Base-by-base conservation (phyloP, 2,113 vertebrate genomes). In the Panthera uncia region DNA sequence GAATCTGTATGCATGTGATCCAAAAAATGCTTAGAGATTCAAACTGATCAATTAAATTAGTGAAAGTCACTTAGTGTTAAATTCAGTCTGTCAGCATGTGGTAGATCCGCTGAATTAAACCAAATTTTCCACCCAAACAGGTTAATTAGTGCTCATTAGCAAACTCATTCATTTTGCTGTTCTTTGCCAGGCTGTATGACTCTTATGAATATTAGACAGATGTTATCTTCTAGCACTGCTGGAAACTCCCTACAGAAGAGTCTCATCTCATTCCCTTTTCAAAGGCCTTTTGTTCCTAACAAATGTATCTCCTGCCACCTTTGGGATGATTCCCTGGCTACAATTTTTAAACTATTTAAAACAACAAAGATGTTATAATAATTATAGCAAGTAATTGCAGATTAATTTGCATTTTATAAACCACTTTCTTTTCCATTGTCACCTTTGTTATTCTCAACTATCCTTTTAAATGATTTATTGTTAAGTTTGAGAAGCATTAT, bases 141-240 rank as follows among this genome's bases (percentile, higher is more conserved):
- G 94, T 98, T 98, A 98, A 97, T 97, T 97, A 98, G 88, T 89
- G 45, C 86, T 98, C 95, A 96, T 98, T 97, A 97, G 86, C 45
- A 83, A 89, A 74, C 88, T 97, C 97, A 97, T 98, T 95, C 94
- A 97, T 97, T 97, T 95, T 96, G 73, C 45, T 92, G 7, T 88
- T 94, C 36, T 93, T 79, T 97, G 82, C 68, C 89, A 97, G 94
- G 36, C 79, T 76, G 88, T 76, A 65, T 96, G 89, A 91, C 71
- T 97, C 61, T 73, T 94, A 61, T 69, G 33, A 71, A 52, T 87
- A 93, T 84, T 52, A 96, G 96, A 96, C 96, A 98, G 93, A 92
- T 98, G 95, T 86, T 96, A 82, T 36, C 79, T 95, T 96, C n/a
- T 27, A 83, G 68, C 69, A 36, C 48, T 11, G 8, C 21, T 89